Evolutionary conservation across 1,140 invertebrate genomes (phyloP), one percentile per base, ranked within the genome.

Genomic region (Venturia canescens): DNA sequence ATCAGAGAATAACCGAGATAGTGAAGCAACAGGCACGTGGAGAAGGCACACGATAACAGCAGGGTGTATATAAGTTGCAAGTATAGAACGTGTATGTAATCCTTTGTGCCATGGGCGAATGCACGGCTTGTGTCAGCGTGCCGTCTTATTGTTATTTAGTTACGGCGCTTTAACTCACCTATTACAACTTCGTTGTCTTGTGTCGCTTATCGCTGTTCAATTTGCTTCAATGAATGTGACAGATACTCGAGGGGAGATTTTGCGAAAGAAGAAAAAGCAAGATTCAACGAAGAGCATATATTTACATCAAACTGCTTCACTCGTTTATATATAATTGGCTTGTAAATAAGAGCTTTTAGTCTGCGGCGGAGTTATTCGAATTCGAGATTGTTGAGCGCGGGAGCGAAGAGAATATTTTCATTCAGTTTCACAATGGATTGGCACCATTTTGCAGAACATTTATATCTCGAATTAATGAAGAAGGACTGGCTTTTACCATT

Each of bases 21-120:
- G n/a, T 63, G 60, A 63, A 63, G 60, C 60, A 63, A 63, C 60
- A 63, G 60, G 60, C 60, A 63, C 23, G 60, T 63, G 60, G 60
- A 63, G 21, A 6, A 63, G 26, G 23, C 27, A 63, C 21, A 57
- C 2, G 21, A 57, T 27, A 63, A 63, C 60, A 27, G 11, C 60
- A 63, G 60, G 0, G 60, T 27, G 60, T 26, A 23, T 26, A 23
- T 23, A 63, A 23, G 60, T 63, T 15, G 26, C 60, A 27, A 63
- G 60, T 53, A 53, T 63, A 63, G 4, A 9, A 13, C n/a, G 60
- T 23, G 26, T 63, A 63, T 63, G 60, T 63, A 63, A 63, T 63
- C 60, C 60, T 63, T 63, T 63, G 60, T 63, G 27, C n/a, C 23
- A 63, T 63, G 60, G 23, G 21, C 60, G 60, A 63, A 27, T 63